Evolutionary conservation across 2,888 invertebrate genomes (phyloP), one percentile per base, ranked within the genome.

Genomic region (Mimas tiliae): DNA sequence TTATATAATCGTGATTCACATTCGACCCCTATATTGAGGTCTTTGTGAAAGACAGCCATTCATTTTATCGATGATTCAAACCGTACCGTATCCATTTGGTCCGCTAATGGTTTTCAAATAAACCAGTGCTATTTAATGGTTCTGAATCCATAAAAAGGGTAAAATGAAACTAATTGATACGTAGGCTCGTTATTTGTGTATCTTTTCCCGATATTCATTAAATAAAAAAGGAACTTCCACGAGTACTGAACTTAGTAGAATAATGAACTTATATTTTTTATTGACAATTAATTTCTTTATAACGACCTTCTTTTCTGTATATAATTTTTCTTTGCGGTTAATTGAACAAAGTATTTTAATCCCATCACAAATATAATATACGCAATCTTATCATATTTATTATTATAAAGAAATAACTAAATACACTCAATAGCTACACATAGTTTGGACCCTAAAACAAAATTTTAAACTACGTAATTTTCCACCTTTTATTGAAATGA

Each of bases 91-190:
- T 84, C 84, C 82, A 83, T 85, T 83, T 70, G 81, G 75, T 72
- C 74, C 80, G 84, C 87, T 88, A 89, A 90, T 89, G 89, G 89
- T 85, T 89, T 89, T 86, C 89, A 90, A 89, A 90, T 89, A 90
- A 87, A 89, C 86, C 84, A 76, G 75, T 74, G 74, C 78, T 78
- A 80, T 85, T 67, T 87, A 86, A 88, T 88, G 87, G 82, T 73
- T 79, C 78, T 76, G 83, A 83, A 84, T 85, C 84, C 81, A 77
- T 80, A 82, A 75, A 77, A 86, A 86, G 76, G 77, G 73, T 76
- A 76, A 82, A 76, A 81, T 81, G 74, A 79, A 80, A 80, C 80
- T 87, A 85, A 88, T 87, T 87, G 85, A 84, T 84, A 78, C 69
- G 68, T 68, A 70, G 69, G 69, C 69, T 65, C 68, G 70, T 79